Conservation (phyloP, 2,888 invertebrate genomes). For the Hyalella azteca region DNA sequence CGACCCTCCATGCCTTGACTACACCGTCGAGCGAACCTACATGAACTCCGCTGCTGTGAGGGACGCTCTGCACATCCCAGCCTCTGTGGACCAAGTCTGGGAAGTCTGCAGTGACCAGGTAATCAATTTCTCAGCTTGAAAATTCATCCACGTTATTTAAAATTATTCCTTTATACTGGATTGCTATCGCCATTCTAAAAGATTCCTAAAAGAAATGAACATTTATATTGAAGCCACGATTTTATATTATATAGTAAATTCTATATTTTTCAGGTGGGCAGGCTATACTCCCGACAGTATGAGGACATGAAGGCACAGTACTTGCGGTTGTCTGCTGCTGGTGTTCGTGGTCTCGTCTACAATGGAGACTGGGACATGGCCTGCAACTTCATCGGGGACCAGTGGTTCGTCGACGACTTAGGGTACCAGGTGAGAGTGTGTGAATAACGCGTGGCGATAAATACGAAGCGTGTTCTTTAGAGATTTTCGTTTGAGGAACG, state of each 20-base stretch:
- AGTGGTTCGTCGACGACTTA: constrained; percentile 52
- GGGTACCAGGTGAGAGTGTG: constrained; percentile 45
- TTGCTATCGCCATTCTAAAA: too few species aligned
- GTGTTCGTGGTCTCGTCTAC: constrained; percentile 49
- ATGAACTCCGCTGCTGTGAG: constrained; percentile 50
- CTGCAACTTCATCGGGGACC: constrained; percentile 56
- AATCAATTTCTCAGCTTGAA: not conserved
- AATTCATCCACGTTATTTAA: not conserved
- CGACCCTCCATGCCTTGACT: constrained; percentile 52
- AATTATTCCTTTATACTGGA: not conserved
- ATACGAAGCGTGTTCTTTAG: too few species aligned
- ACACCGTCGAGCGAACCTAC: constrained; percentile 40
- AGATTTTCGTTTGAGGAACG: too few species aligned
- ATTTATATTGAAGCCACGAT: too few species aligned
- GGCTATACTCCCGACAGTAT: constrained; percentile 45
- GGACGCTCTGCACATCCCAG: constrained; percentile 51
- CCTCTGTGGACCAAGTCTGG: constrained; percentile 43
- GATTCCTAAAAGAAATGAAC: too few species aligned
- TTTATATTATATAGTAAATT: too few species aligned
- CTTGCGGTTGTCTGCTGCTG: constrained; percentile 31
- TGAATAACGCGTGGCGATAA: too few species aligned
- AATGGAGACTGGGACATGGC: constrained; percentile 58
- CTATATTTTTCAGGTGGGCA: not conserved
- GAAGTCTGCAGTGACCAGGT: constrained; percentile 45
- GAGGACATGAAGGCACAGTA: constrained; percentile 45